A percentile compares a stretch with the other conserved stretches of the same genome.
Conservation (phyloP, 2,888 invertebrate genomes). For the Drosophila anomalipes region DNA sequence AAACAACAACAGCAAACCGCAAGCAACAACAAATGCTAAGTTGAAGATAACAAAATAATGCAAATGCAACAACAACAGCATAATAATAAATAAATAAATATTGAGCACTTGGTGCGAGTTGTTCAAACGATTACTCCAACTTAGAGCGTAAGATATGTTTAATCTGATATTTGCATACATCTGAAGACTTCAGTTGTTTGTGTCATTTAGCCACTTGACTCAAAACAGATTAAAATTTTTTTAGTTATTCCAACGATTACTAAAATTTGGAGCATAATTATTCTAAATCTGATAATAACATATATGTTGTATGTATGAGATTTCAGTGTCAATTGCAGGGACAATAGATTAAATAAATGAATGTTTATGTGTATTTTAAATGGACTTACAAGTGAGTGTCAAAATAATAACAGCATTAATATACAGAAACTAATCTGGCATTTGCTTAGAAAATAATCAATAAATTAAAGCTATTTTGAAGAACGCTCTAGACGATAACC, state of each 20-base stretch:
- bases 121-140: conserved; percentile 28
- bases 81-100: conserved; percentile 47
- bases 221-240: neutral
- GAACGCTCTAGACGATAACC: neutral
- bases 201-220: neutral
- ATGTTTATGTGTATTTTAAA: neutral
- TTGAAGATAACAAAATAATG: conserved; percentile 32
- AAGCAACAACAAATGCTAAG: conserved; percentile 32
- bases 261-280: neutral
- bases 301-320: neutral
- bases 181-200: neutral
- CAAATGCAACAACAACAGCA: conserved; percentile 31
- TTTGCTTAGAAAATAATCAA: neutral
- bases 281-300: neutral
- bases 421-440: neutral
- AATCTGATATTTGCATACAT: conserved; percentile 8
- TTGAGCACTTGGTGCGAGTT: conserved; percentile 36
- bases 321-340: neutral
- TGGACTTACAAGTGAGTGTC: neutral
- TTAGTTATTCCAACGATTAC: conserved; percentile 31
- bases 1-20: conserved; percentile 6
- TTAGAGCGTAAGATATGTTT: neutral
- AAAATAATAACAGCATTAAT: neutral
- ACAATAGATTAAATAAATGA: neutral
- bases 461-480: neutral